Evolutionary conservation across 2,113 vertebrate species (phyloP).

Genomic region (Dendropsophus ebraccatus): DNA sequence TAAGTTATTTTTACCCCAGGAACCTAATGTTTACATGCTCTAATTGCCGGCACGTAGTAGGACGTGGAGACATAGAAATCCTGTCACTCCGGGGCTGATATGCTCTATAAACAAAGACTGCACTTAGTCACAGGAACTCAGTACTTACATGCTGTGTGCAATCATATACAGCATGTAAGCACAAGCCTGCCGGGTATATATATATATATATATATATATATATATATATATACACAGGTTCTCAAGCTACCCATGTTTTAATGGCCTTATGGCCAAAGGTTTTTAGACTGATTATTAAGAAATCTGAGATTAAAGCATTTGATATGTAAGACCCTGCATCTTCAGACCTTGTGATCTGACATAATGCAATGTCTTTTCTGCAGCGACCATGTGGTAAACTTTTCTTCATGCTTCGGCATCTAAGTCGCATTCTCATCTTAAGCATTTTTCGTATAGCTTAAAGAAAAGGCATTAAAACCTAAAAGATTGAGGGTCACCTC

Average conservation of each 20-base stretch:
- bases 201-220: no score
- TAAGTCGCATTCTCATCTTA: no score
- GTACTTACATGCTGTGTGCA: not conserved
- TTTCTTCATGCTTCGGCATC: not conserved
- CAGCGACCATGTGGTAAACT: no score
- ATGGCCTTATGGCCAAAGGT: not conserved
- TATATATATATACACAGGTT: not conserved
- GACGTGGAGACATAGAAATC: not conserved
- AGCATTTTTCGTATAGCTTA: no score
- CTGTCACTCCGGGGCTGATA: not conserved
- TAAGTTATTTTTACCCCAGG: constrained; percentile 1
- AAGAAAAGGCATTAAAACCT: no score
- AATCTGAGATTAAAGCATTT: not conserved
- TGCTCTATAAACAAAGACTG: not conserved
- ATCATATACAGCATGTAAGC: constrained; percentile 1
- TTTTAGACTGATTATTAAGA: not conserved
- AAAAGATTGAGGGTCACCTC: no score
- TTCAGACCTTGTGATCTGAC: no score
- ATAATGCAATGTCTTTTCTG: not conserved
- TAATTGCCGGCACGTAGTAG: not conserved
- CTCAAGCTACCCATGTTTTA: not conserved
- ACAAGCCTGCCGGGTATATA: not conserved
- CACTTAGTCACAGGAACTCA: not conserved
- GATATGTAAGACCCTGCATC: no score
- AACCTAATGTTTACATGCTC: constrained; percentile 1